Evolutionary conservation across 2,797 vertebrate species (phyloP), one percentile per base, ranked within the genome.

Genomic region (Moxostoma hubbsi): DNA sequence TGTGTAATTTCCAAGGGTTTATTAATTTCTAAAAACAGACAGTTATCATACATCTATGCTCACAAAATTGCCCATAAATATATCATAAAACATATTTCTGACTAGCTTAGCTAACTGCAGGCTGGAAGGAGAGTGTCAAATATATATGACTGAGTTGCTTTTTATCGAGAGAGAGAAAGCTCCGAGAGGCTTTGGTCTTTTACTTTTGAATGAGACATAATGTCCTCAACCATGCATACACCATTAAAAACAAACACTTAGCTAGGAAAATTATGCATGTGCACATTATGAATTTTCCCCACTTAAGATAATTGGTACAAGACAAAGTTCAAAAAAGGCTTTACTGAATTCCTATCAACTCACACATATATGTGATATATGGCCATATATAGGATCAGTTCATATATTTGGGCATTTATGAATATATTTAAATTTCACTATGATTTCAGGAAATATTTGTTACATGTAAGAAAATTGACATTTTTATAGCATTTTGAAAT

Each of bases 191-290:
- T 24, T 24, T 77, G 61, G 53, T 53, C 62, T 46, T 63, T 59
- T 76, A 59, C 43, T 82, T 86, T 75, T 83, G 79, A 87, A 65
- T 74, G 10, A 83, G 75, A 88, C 89, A 83, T 79, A 74, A 83
- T 87, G 89, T 90, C 87, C 84, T 88, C 80, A 85, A 90, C 84
- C 82, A 86, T 87, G 2, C 77, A 88, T 84, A 88, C 89, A 86
- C 83, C 83, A 74, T 89, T 90, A 81, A 87, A 83, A 86, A 75
- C 57, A 55, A 73, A 5, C 6, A 1, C 59, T 49, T 84, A 80
- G 82, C 73, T 1, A 86, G 55, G 0, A 67, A 51, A 75, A 51
- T 85, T 77, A 83, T 84, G 81, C 85, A 85, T 73, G 45, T 62
- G 9, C 13, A 16, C 11, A 61, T 16, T 74, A 50, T 63, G 6